Conservation (phyloP, 2,888 invertebrate species). For the Furcula furcula region DNA sequence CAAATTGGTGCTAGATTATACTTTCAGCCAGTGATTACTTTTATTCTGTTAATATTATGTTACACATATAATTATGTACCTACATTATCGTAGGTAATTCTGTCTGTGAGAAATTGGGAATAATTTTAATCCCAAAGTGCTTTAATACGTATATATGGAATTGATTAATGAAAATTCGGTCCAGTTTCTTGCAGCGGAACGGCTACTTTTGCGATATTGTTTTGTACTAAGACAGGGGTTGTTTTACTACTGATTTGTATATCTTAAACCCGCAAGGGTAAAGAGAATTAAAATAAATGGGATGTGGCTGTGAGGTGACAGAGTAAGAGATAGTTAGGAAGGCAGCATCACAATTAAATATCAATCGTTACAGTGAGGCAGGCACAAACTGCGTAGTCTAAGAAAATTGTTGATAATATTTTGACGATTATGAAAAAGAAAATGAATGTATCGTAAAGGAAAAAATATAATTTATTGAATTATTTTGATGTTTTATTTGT, state of each 20-base stretch:
- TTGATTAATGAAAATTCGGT: not conserved
- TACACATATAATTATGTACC: constrained; percentile 14
- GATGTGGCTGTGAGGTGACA: constrained; percentile 52
- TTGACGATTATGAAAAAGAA: constrained; percentile 70
- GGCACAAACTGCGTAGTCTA: constrained; percentile 72
- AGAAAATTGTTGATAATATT: constrained; percentile 67
- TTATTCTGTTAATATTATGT: constrained; percentile 23
- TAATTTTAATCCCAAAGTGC: not conserved
- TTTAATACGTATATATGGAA: not conserved
- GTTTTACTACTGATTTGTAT: not conserved
- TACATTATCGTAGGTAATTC: constrained; percentile 11
- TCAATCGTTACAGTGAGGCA: constrained; percentile 42
- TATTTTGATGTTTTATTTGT: constrained; percentile 10
- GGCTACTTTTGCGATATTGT: not conserved
- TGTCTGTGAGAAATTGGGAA: constrained; percentile 8
- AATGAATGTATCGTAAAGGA: constrained; percentile 67
- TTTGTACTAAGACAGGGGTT: not conserved
- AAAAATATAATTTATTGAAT: constrained; percentile 78
- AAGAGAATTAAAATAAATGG: constrained; percentile 18
- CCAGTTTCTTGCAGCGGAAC: not conserved
- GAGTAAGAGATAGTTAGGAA: constrained; percentile 37
- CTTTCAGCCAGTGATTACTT: constrained; percentile 48
- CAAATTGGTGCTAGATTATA: constrained; percentile 63
- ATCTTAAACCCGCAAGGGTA: constrained; percentile 5
- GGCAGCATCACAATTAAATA: constrained; percentile 35